phyloP scores from a whole-genome alignment of 1,140 invertebrate species.

The Halyomorpha halys region DNA sequence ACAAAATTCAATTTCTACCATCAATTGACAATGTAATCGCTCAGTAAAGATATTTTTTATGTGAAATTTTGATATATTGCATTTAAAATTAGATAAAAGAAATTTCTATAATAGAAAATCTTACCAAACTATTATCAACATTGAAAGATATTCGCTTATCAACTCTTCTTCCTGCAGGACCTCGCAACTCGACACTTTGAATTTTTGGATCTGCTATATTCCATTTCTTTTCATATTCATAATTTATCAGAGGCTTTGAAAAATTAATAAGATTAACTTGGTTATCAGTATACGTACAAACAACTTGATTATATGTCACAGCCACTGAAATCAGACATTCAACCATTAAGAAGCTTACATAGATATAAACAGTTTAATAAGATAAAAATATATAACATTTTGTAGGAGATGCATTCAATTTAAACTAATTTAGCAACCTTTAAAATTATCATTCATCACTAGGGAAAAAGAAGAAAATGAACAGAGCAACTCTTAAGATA shows the following conservation, averaged over 20 bases:
- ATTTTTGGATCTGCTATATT: conserved; percentile 51
- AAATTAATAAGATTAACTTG: conserved; percentile 54
- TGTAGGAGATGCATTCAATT: too few species aligned
- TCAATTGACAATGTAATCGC: too few species aligned
- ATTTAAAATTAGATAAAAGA: too few species aligned
- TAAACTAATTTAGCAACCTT: too few species aligned
- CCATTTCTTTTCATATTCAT: conserved; percentile 47
- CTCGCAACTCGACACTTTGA: conserved; percentile 44
- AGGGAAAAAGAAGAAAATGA: too few species aligned
- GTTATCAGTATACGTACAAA: conserved; percentile 55
- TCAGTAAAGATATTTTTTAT: not conserved
- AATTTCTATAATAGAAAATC: conserved; percentile 12
- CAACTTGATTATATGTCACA: conserved; percentile 50
- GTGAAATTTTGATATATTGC: not conserved
- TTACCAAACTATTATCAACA: conserved; percentile 47
- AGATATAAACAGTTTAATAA: too few species aligned
- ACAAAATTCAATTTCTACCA: not conserved
- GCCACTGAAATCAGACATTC: conserved; percentile 41
- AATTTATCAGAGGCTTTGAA: conserved; percentile 43
- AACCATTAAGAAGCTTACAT: too few species aligned
- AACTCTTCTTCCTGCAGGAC: conserved; percentile 50
- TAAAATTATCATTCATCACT: too few species aligned
- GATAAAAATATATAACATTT: too few species aligned
- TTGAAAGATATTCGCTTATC: conserved; percentile 54
- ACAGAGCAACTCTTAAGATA: too few species aligned